Evolutionary conservation across 2,113 vertebrate species (phyloP).

Genomic region (Mesitornis unicolor): DNA sequence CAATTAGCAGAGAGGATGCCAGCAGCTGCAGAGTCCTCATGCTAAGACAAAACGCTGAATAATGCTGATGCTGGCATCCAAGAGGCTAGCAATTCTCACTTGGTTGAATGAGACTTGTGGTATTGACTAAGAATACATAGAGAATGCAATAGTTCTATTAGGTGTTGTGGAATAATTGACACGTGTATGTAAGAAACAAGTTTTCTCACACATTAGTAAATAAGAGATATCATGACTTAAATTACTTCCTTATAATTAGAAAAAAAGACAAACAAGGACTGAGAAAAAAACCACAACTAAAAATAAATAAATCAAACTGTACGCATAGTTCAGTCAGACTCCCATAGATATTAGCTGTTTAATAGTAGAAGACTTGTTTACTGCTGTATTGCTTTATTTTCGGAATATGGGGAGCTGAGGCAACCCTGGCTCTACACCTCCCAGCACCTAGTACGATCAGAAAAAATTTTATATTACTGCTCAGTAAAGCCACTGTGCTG

Average conservation of each 20-base stretch:
- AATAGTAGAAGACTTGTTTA: background rate
- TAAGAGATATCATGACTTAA: background rate
- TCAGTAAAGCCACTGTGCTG: background rate
- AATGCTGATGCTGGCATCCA: background rate
- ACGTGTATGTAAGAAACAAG: background rate
- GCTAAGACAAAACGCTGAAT: background rate
- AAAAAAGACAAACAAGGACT: background rate
- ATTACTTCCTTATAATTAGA: background rate
- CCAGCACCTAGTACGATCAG: accelerated
- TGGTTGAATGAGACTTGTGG: background rate
- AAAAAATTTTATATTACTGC: background rate
- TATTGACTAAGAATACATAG: background rate
- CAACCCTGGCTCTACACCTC: background rate
- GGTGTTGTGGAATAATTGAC: background rate
- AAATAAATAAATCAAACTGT: background rate
- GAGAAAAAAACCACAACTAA: background rate
- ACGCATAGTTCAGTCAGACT: background rate
- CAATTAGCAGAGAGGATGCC: background rate
- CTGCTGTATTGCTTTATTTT: background rate
- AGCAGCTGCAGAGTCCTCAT: background rate
- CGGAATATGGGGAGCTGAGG: background rate
- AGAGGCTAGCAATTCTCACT: background rate
- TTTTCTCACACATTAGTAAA: background rate
- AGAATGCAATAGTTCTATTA: accelerated
- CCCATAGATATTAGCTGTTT: background rate